Percentiles rank a stretch among this genome's conserved stretches.
Evolutionary conservation across 1,140 invertebrate species (phyloP).

Genomic region (Lordiphosa clarofinis): DNA sequence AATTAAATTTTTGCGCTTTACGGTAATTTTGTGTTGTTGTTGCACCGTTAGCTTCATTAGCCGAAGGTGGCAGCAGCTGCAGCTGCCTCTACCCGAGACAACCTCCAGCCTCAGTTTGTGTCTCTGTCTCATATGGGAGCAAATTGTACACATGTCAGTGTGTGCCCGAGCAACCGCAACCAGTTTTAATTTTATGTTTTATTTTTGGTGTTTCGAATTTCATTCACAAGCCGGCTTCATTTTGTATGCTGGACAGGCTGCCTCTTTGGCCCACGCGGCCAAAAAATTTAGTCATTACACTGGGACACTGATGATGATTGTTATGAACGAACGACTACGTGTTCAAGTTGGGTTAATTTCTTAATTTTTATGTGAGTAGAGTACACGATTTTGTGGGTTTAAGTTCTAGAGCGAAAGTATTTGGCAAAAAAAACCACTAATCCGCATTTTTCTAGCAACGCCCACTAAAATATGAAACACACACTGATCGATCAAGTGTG

Average conservation of each 20-base stretch:
- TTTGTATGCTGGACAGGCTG: slow-evolving; percentile 62
- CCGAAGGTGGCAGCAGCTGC: slow-evolving; percentile 34
- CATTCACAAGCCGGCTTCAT: slow-evolving; percentile 66
- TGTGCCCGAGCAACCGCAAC: slow-evolving; percentile 25
- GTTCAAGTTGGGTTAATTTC: slow-evolving; percentile 60
- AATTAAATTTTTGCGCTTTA: slow-evolving; percentile 67
- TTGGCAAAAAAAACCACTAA: slow-evolving; percentile 14
- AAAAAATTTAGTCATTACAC: slow-evolving; percentile 65
- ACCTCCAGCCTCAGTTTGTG: slow-evolving; percentile 9
- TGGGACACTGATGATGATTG: slow-evolving; percentile 20
- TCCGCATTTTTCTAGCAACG: slow-evolving; percentile 38
- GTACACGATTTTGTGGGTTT: slow-evolving; percentile 45
- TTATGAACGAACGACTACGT: slow-evolving; percentile 34
- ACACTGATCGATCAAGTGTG: slow-evolving; percentile 12
- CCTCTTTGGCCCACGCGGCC: slow-evolving; percentile 47
- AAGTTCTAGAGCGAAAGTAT: slow-evolving; percentile 7
- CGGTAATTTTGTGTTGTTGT: slow-evolving; percentile 45
- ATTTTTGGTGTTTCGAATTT: slow-evolving; percentile 33
- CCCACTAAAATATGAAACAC: slow-evolving; percentile 26
- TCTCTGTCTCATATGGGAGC: slow-evolving; percentile 18
- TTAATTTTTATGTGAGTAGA: slow-evolving; percentile 67
- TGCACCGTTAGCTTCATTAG: slow-evolving; percentile 72
- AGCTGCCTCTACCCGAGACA: slow-evolving; percentile 40
- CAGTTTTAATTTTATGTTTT: slow-evolving; percentile 48
- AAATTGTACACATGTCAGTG: slow-evolving; percentile 50